These are phyloP conservation scores for Phengaris alcon DNA, from an alignment of 2,888 invertebrate species.

Conservation along the genomic window DNA sequence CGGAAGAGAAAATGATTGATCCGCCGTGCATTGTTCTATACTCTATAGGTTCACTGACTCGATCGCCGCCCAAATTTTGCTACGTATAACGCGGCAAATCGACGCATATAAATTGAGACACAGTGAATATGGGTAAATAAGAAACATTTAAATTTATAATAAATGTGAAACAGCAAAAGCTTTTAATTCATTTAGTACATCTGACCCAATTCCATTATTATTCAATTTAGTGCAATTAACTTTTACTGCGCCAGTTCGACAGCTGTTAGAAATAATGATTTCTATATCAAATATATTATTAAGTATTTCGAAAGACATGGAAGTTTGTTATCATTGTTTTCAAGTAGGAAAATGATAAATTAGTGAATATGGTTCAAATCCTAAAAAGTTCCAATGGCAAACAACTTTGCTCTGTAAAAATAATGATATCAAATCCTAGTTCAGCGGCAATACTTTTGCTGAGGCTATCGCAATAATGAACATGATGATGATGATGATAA, in stretches of 20 bases:
- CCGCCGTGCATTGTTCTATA: slow-evolving; percentile 61
- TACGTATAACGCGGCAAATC: slow-evolving; percentile 48
- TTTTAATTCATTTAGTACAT: neutral
- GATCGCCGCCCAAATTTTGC: slow-evolving; percentile 55
- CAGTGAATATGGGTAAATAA: neutral
- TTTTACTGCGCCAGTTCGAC: neutral
- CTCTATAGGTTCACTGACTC: slow-evolving; percentile 68
- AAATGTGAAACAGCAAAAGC: neutral
- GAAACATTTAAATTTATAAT: neutral
- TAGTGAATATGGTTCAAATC: too few relatives aligned
- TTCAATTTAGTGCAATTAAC: neutral
- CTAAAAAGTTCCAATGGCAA: too few relatives aligned
- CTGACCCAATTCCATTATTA: neutral
- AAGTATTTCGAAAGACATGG: too few relatives aligned
- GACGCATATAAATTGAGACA: slow-evolving; percentile 34
- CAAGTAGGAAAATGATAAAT: too few relatives aligned
- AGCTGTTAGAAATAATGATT: neutral
- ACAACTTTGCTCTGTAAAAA: too few relatives aligned
- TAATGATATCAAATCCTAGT: too few relatives aligned
- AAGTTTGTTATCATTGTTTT: too few relatives aligned
- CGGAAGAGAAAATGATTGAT: slow-evolving; percentile 64
- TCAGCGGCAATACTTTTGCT: too few relatives aligned
- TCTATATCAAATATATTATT: neutral
- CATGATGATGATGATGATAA: too few relatives aligned
- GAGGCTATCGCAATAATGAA: too few relatives aligned